Evolutionary conservation across 2,113 vertebrate species (phyloP).

Genomic region (Scophthalmus maximus): DNA sequence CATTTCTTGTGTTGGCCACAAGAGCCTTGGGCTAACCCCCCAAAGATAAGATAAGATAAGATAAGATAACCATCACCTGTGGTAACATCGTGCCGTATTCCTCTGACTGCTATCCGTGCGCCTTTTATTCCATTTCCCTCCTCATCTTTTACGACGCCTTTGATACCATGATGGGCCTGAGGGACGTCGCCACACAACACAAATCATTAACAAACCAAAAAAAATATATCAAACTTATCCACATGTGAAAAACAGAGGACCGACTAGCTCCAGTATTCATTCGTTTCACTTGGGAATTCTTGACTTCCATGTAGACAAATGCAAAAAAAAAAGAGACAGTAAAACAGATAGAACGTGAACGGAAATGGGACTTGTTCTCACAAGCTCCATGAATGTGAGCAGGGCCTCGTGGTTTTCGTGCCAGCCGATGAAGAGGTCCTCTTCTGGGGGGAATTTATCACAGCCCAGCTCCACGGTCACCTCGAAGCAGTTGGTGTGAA

Average conservation of each 20-base stretch:
- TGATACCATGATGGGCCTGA: slow-evolving; percentile 93
- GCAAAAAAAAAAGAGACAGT: too few species aligned
- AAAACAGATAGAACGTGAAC: background rate
- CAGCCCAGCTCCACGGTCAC: slow-evolving; percentile 94
- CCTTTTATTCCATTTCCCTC: slow-evolving; percentile 90
- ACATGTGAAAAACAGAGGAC: background rate
- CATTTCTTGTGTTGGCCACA: too few species aligned
- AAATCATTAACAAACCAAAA: background rate
- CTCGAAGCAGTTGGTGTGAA: slow-evolving; percentile 98
- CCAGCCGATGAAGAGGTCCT: slow-evolving; percentile 89
- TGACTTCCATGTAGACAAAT: background rate
- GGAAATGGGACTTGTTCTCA: slow-evolving; percentile 63
- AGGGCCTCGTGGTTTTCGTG: slow-evolving; percentile 92
- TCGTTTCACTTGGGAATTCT: background rate
- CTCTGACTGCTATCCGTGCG: slow-evolving; percentile 89
- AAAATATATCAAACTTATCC: background rate
- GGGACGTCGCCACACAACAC: slow-evolving; percentile 31
- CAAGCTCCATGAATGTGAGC: slow-evolving; percentile 89
- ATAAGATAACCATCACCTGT: slow-evolving; percentile 82
- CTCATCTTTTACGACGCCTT: slow-evolving; percentile 91
- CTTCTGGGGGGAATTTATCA: slow-evolving; percentile 92
- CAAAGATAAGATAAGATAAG: too few species aligned
- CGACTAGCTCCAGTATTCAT: background rate
- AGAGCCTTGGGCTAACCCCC: too few species aligned
- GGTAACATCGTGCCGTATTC: slow-evolving; percentile 90